Conservation (phyloP, 2,888 invertebrate genomes). For the Torymus texanus region DNA sequence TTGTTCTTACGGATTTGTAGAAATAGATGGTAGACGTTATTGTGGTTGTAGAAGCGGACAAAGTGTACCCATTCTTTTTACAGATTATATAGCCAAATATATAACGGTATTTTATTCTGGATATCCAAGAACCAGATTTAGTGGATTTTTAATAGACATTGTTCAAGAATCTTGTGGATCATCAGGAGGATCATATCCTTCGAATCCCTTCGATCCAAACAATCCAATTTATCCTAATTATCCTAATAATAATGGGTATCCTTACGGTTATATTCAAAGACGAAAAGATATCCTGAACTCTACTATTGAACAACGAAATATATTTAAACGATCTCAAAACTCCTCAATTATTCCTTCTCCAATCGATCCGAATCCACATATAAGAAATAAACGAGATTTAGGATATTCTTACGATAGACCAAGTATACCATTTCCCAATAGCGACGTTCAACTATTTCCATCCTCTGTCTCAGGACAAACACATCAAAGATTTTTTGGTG, state of each 20-base stretch:
- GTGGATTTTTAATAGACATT: conserved; percentile 78
- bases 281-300: conserved; percentile 14
- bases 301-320: neutral
- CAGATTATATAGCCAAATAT: conserved; percentile 68
- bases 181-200: neutral
- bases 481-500: conserved; percentile 12
- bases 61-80: conserved; percentile 68
- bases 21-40: conserved; percentile 78
- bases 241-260: neutral
- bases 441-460: neutral
- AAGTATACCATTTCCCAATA: conserved; percentile 41
- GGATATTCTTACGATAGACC: conserved; percentile 65
- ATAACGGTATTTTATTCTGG: conserved; percentile 75
- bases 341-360: neutral
- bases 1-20: conserved; percentile 77
- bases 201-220: conserved; percentile 4
- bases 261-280: conserved; percentile 12
- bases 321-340: neutral
- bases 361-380: neutral
- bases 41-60: conserved; percentile 78
- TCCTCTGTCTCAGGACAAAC: conserved; percentile 6
- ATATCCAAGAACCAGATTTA: conserved; percentile 70
- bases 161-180: conserved; percentile 77
- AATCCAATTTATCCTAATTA: conserved; percentile 19
- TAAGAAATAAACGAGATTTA: conserved; percentile 58